Base-by-base conservation (phyloP, 2,888 invertebrate species). In the Eremobia ochroleuca region DNA sequence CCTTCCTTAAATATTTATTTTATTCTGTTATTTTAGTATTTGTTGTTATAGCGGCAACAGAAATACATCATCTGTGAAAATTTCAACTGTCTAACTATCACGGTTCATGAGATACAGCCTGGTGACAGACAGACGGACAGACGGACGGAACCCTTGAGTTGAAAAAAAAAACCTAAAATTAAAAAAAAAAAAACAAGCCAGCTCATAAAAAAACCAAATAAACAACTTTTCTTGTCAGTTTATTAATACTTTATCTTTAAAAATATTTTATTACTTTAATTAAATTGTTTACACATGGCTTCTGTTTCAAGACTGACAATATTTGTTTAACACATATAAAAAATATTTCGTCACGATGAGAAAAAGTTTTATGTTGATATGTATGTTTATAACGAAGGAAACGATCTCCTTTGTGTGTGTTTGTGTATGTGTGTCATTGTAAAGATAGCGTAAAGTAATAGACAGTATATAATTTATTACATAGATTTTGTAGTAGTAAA, bases 241-340 rank as follows among this genome's bases (percentile, higher is more conserved):
- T 82, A 46, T 76, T 52, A 77, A 65, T 82, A 83, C 70, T 65
- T 77, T 83, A 82, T 77, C 64, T 76, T 49, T 5, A 68, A 76
- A 61, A 82, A 76, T 34, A 49, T 18, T 82, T 79, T 79, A 82
- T 68, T 64, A 68, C 77, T 67, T 68, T 72, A 75, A 88, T 87
- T 81, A 82, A 79, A 83, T 73, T 91, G 84, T 91, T 89, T 86
- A 87, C 77, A 76, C 68, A 43, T 70, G 89, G 84, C 92, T 92
- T 91, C 91, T 81, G 91, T 92, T 91, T 90, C 58, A 75, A 79
- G 85, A 80, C 82, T 58, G 52, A 72, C 79, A 77, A 87, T 88
- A 86, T 85, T 88, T 89, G 70, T 81, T 49, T 76, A 84, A 82
- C 84, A 87, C 68, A 86, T 75, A 82, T 85, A 79, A 37, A 81